Base-by-base conservation (phyloP, 2,888 invertebrate genomes). In the Meganola albula region DNA sequence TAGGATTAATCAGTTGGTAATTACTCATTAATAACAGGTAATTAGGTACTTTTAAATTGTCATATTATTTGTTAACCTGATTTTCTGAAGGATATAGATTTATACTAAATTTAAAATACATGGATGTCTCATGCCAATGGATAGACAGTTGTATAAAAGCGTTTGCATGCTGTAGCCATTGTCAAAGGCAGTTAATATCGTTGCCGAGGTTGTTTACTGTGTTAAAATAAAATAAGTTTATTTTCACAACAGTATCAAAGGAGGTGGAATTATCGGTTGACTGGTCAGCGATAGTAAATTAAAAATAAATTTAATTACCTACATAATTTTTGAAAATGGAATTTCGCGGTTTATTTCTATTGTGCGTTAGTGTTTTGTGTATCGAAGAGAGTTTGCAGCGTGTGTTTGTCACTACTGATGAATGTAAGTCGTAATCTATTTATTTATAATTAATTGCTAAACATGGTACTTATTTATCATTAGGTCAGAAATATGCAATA, bases 351-450 rank as follows among this genome's bases (percentile, higher is more conserved):
- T 13, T 24, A 28, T 31, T 14, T 12, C 1, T 37, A 31, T 39
- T 40, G 2, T 10, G 36, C 7, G 12, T 32, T 22, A 14, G 43
- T 47, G 44, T 47, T 38, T 37, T 61, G 32, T 37, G 37, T 40
- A 36, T 50, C 7, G 31, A 40, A 30, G 27, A 39, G 25, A 44
- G 48, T 42, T 21, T 26, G 23, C 37, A 38, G 40, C 40, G 28
- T 5, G 6, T 27, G 2, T 10, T 31, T 72, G 39, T 72, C 18
- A 74, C 77, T 10, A 78, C 78, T 1, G 80, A 80, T 40, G 80
- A 80, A 48, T 56, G 80, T 80, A 61, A 80, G 79, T 61, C 30
- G 14, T 30, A 31, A 7, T 10, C 7, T 16, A 16, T 16, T 16
- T 16, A 16, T 16, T 16, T 16, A 16, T 16, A 16, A 6, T 16